phyloP scores from a whole-genome alignment of 2,888 invertebrate genomes.

The Drosophila melanosoma region DNA sequence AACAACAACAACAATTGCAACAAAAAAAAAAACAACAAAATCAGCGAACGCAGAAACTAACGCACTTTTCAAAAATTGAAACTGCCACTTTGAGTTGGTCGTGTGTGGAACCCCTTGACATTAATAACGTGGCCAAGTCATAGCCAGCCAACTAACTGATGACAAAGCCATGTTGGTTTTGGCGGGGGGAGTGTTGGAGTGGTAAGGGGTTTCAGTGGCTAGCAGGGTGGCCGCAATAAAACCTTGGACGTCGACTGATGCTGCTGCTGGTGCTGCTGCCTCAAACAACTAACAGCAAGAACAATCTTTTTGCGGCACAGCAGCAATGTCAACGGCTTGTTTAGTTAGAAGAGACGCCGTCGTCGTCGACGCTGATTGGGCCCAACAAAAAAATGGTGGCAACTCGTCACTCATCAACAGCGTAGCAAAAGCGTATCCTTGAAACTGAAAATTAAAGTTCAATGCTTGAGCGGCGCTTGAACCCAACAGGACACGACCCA shows the following conservation, averaged over 20 bases:
- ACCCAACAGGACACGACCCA: constrained; percentile 66
- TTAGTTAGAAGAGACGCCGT: constrained; percentile 15
- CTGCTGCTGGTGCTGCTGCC: constrained; percentile 46
- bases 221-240: constrained; percentile 63
- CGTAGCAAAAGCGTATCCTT: constrained; percentile 58
- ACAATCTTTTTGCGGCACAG: constrained; percentile 52
- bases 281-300: constrained; percentile 44
- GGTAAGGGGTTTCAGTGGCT: not conserved
- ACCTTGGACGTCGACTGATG: constrained; percentile 60
- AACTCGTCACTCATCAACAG: constrained; percentile 47
- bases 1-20: constrained; percentile 1
- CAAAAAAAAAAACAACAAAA: not conserved
- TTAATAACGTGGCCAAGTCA: constrained; percentile 71
- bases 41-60: constrained; percentile 67
- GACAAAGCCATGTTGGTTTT: constrained; percentile 20
- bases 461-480: constrained; percentile 75
- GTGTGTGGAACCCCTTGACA: constrained; percentile 81
- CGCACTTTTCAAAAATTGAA: constrained; percentile 70
- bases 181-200: not conserved
- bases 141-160: constrained; percentile 20
- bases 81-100: constrained; percentile 49
- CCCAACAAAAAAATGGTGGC: constrained; percentile 23
- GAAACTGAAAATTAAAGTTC: constrained; percentile 75
- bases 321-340: constrained; percentile 74
- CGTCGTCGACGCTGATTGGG: constrained; percentile 20